Conservation (phyloP, 1,140 invertebrate genomes). For the Procambarus clarkii region DNA sequence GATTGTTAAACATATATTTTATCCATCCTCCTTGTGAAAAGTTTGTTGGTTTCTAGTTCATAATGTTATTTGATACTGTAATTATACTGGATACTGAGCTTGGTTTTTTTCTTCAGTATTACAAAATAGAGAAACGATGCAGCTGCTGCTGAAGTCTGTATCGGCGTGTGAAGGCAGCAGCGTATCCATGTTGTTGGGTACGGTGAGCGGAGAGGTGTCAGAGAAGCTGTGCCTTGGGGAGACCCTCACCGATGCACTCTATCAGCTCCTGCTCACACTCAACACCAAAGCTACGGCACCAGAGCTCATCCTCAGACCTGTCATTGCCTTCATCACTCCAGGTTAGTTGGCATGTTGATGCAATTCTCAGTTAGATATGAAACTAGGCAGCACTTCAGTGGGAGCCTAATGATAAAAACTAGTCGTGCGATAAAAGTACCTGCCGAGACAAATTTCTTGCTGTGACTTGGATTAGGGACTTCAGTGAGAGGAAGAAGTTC, state of each 20-base stretch:
- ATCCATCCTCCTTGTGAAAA: too few relatives aligned
- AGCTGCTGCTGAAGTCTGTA: conserved; percentile 82
- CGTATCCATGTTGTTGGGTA: conserved; percentile 70
- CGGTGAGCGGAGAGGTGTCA: conserved; percentile 75
- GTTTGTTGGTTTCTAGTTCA: too few relatives aligned
- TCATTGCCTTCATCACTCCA: conserved; percentile 84
- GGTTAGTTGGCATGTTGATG: conserved; percentile 74
- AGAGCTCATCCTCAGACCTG: conserved; percentile 83
- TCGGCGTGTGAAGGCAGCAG: conserved; percentile 81
- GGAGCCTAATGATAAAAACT: too few relatives aligned
- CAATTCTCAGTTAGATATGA: background rate
- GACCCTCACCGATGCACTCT: conserved; percentile 86
- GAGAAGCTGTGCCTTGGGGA: conserved; percentile 72
- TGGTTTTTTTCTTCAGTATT: conserved; percentile 78
- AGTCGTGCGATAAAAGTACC: too few relatives aligned
- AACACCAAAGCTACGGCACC: conserved; percentile 84
- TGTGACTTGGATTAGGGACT: too few relatives aligned
- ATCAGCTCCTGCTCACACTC: conserved; percentile 86
- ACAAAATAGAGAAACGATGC: conserved; percentile 87
- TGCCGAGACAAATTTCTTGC: too few relatives aligned
- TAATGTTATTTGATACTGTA: background rate
- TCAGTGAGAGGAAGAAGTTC: too few relatives aligned
- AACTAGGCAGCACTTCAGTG: too few relatives aligned
- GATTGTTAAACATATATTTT: too few relatives aligned
- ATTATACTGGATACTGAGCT: background rate